Conservation (phyloP, 2,888 invertebrate species). For the Eupithecia vulgata region DNA sequence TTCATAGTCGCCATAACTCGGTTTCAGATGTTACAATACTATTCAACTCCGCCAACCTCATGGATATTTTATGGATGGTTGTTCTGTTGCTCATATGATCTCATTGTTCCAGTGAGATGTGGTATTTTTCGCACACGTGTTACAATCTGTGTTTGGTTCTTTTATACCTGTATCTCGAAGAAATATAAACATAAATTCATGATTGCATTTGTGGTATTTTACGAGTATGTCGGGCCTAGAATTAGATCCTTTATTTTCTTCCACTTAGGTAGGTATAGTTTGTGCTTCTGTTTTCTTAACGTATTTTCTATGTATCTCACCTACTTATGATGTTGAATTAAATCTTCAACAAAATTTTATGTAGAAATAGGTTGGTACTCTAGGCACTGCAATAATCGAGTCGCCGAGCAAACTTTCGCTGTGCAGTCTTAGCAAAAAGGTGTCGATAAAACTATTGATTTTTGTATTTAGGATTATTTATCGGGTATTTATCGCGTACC, state of each 20-base stretch:
- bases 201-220: background rate
- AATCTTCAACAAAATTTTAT: background rate
- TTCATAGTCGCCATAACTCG: background rate
- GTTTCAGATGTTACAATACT: background rate
- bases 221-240: background rate
- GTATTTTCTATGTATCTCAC: background rate
- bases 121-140: background rate
- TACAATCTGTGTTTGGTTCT: background rate
- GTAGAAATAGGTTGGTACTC: background rate
- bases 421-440: background rate
- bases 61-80: background rate
- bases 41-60: background rate
- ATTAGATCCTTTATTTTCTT: background rate
- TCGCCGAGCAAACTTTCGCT: slow-evolving; percentile 9
- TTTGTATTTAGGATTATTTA: no score
- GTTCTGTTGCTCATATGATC: background rate
- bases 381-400: background rate
- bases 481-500: no score
- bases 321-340: background rate
- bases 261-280: background rate
- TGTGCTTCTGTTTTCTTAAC: background rate
- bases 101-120: background rate
- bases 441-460: background rate
- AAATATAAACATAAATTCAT: background rate
- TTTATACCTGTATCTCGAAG: background rate